Conservation (phyloP, 2,797 vertebrate species). For the Halcyon smyrnensis region DNA sequence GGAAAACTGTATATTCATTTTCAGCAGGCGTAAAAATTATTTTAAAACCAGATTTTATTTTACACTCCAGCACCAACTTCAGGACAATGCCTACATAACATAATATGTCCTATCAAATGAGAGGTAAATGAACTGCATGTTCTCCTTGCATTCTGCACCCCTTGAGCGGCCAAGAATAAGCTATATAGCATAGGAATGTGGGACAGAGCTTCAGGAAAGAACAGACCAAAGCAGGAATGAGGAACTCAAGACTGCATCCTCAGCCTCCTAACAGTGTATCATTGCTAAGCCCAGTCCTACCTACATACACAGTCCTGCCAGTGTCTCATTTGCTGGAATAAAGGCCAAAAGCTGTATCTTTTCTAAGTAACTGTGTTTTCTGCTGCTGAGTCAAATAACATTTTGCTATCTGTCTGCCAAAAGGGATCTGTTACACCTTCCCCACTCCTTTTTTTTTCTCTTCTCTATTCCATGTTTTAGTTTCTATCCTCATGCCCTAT, state of each 20-base stretch:
- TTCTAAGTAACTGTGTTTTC: not conserved
- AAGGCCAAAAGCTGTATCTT: fast-evolving
- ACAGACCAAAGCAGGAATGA: not conserved
- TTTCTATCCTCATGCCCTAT: not conserved
- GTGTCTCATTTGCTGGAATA: not conserved
- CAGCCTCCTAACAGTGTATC: not conserved
- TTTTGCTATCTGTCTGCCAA: not conserved
- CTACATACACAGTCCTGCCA: not conserved
- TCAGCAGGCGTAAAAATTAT: not conserved
- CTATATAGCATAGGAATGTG: not conserved
- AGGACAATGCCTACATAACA: not conserved
- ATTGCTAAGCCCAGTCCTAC: not conserved
- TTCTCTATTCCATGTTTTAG: not conserved
- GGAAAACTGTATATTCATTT: not conserved
- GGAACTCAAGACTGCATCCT: not conserved
- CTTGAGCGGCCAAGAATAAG: not conserved
- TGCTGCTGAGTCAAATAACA: not conserved
- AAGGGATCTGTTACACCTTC: not conserved
- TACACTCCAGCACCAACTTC: not conserved
- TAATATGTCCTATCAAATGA: not conserved
- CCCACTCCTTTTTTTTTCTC: not conserved
- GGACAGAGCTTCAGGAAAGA: not conserved
- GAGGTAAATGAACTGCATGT: not conserved
- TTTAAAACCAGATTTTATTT: not conserved
- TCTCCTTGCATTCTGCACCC: not conserved